Base-by-base conservation (phyloP, 2,888 invertebrate species). In the Ormia ochracea region DNA sequence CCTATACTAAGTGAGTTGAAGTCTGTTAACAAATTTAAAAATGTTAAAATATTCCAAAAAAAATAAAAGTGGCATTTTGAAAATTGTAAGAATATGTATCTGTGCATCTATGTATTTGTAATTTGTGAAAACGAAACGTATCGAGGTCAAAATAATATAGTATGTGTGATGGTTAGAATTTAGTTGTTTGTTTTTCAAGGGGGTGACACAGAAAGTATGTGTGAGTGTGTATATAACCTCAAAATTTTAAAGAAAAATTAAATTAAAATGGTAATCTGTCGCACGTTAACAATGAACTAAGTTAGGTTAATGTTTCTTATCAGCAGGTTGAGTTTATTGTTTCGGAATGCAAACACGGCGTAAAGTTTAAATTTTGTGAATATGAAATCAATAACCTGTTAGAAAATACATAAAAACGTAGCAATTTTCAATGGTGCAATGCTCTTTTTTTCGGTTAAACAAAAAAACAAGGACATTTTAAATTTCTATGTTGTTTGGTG, bases 341-440 rank as follows among this genome's bases (percentile, higher is more conserved):
- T 19, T 41, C 23, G 21, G 2, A 33, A 36, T 12, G n/a, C 28
- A 59, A 66, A 33, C 54, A 63, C 54, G 31, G 68, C 45, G 4
- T 38, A 23, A 45, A 41, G 21, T 26, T 12, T 2, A 43, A 41
- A 50, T 66, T 26, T 48, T 36, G 17, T 41, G 12, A 63, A 61
- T 28, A 58, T 33, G 21, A 74, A 74, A 69, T 74, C 79, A 75
- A 75, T 79, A 69, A 79, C 74, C 79, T 74, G 65, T 79, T 52
- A 69, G n/a, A 54, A 73, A 66, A 38, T 33, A 23, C 9, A 41
- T 17, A 28, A 19, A 21, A 17, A 26, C 14, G 4, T 4, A 26
- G 17, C 28, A 3, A 4, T 17, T 48, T 5, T 58, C 31, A 54
- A 56, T 41, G 1, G 54, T 61, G 6, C 69, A 69, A 61, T 69